phyloP scores from a whole-genome alignment of 2,888 invertebrate genomes.

The Drosophila rubida region DNA sequence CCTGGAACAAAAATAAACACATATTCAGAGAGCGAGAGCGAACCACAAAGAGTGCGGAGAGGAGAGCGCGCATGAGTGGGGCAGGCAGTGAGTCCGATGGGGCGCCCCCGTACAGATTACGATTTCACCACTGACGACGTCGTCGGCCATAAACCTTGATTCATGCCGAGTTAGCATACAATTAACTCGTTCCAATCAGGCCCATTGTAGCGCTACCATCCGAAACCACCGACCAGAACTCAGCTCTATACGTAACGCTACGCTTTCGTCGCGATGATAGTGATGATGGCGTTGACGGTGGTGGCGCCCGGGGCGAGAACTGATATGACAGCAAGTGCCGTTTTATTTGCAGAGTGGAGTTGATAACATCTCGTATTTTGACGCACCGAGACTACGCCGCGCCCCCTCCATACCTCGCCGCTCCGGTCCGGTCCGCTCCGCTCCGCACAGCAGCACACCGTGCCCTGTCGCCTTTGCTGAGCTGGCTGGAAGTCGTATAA shows the following conservation, averaged over 20 bases:
- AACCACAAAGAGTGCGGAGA: not conserved
- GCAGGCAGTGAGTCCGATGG: conserved; percentile 1
- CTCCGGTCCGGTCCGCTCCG: not conserved
- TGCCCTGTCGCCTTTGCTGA: not conserved
- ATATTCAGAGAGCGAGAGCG: conserved; percentile 5
- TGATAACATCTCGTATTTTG: conserved; percentile 51
- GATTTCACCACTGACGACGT: conserved; percentile 62
- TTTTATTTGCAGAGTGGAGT: conserved; percentile 50
- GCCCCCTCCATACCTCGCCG: no score
- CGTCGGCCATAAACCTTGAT: conserved; percentile 56
- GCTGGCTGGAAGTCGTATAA: conserved; percentile 54
- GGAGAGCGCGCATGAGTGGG: not conserved
- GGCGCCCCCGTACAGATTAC: conserved; percentile 27
- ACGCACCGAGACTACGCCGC: not conserved
- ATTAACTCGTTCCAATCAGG: conserved; percentile 39
- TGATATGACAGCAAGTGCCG: conserved; percentile 62
- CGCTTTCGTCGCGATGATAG: not conserved
- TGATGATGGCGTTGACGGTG: conserved; percentile 14
- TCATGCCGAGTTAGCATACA: conserved; percentile 66
- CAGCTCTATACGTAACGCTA: conserved; percentile 9
- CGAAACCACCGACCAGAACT: conserved; percentile 22
- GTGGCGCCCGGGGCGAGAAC: conserved; percentile 28
- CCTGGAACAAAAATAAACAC: conserved; percentile 19
- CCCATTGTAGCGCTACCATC: conserved; percentile 24
- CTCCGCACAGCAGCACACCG: not conserved